Base-by-base conservation (phyloP, 2,888 invertebrate genomes). In the Plagodis dolabraria region DNA sequence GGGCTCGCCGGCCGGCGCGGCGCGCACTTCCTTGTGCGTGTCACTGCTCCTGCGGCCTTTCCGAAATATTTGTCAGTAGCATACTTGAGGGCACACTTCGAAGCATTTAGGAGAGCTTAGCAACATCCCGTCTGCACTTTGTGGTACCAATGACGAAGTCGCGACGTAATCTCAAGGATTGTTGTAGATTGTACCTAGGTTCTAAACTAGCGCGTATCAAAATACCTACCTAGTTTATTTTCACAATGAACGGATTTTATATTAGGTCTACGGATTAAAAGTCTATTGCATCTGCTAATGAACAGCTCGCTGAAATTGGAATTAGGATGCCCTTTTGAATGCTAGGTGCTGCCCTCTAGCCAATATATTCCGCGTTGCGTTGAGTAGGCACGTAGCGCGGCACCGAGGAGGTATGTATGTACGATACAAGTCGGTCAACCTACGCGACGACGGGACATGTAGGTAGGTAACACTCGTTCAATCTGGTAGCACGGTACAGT, bases 1-100 rank as follows among this genome's bases (percentile, higher is more conserved):
- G 43, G 35, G 63, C 62, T 45, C 66, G 63, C 67, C 50, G 52
- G 64, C 60, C 62, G 64, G 69, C 42, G 43, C 43, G 4, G 12
- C 43, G 6, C 12, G 43, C 68, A 10, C 45, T 33, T n/a, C 45
- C 45, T n/a, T n/a, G 46, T 53, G 53, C 53, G 53, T 53, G 53
- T 33, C 38, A 12, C 44, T 9, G n/a, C 12, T 6, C n/a, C 9
- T 36, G 33, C 60, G 58, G 57, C 57, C 42, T 51, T 56, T 36
- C 10, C 60, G 33, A 53, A 44, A 11, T 44, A 22, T 10, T 38
- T 5, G 9, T 12, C 38, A 48, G 22, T 9, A 48, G 22, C 22
- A 40, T 10, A 10, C 10, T 10, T 22, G 22, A 22, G 9, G 43
- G 38, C 35, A 48, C 7, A 33, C 45, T 34, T 33, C 22, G 2